phyloP scores from a whole-genome alignment of 1,140 invertebrate genomes.

The Trachymyrmex cornetzi region DNA sequence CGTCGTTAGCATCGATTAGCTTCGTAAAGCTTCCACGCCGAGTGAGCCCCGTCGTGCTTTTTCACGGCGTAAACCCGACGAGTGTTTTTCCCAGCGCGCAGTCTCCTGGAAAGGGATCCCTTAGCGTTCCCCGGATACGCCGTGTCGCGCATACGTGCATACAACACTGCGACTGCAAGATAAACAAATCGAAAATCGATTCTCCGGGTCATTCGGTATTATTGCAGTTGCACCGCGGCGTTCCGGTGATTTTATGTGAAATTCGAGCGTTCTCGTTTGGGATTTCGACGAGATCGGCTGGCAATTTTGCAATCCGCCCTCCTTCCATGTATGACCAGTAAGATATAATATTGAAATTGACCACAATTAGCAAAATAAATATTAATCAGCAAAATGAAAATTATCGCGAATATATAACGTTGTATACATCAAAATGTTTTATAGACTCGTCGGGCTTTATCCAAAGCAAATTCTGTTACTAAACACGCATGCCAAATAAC shows the following conservation, averaged over 20 bases:
- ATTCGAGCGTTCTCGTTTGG: conserved; percentile 20
- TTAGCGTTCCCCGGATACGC: conserved; percentile 34
- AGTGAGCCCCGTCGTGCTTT: conserved; percentile 39
- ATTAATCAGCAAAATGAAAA: background rate
- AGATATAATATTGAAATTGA: conserved; percentile 24
- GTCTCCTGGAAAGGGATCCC: conserved; percentile 56
- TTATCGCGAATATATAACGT: background rate
- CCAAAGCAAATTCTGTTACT: conserved; percentile 18
- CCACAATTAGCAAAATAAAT: conserved; percentile 43
- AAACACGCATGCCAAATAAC: background rate
- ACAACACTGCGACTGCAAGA: conserved; percentile 49
- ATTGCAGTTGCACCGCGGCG: conserved; percentile 45
- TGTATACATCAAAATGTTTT: conserved; percentile 7
- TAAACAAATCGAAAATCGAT: conserved; percentile 70
- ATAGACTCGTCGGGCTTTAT: background rate
- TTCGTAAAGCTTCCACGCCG: conserved; percentile 56
- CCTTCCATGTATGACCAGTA: background rate
- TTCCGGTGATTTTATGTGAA: conserved; percentile 44
- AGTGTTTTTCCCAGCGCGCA: conserved; percentile 49
- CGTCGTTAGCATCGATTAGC: conserved; percentile 79
- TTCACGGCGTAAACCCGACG: conserved; percentile 50
- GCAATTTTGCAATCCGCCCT: background rate
- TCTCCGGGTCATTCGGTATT: conserved; percentile 59
- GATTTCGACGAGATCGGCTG: conserved; percentile 2
- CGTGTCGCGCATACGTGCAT: conserved; percentile 60